Base-by-base conservation (phyloP, 2,888 invertebrate genomes). In the Lycaena phlaeas region DNA sequence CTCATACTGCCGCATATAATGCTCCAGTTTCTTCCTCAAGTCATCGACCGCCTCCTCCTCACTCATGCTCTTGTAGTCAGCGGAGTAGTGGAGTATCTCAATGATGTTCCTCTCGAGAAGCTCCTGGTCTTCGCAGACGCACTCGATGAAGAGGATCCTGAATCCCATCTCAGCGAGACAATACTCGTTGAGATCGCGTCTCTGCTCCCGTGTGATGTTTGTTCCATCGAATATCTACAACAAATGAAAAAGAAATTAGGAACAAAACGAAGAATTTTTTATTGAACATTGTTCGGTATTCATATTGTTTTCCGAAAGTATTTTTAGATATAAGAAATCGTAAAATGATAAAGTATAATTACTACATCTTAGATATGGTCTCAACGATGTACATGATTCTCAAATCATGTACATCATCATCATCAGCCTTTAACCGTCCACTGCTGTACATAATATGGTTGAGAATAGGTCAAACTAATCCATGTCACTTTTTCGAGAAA, bases 191-290 rank as follows among this genome's bases (percentile, higher is more conserved):
- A 95, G 87, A 61, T 93, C 89, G 51, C 91, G 87, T 15, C 97
- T 88, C 49, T 96, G 91, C 41, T 90, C 89, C 31, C 90, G 85
- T 0, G 95, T 95, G 27, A 96, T 94, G 74, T 97, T 95, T 12
- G 96, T 96, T 22, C 96, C 97, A 73, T 97, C 97, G 59, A 97
- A 90, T 48, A 97, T 94, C 93, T 94, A 64, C 9, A 82, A 84
- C 30, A 41, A 45, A 17, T 3, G 0, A n/a, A n/a, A n/a, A n/a
- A n/a, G n/a, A n/a, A n/a, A n/a, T n/a, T n/a, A n/a, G n/a, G n/a
- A n/a, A 14, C 6, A 4, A 28, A 22, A 14, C 22, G 10, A 22
- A 15, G 10, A 11, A 25, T 46, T 40, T 41, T n/a, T n/a, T n/a
- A n/a, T n/a, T n/a, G n/a, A n/a, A n/a, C n/a, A n/a, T n/a, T n/a